phyloP scores from a whole-genome alignment of 2,797 vertebrate species.

The Yasuhikotakia modesta region DNA sequence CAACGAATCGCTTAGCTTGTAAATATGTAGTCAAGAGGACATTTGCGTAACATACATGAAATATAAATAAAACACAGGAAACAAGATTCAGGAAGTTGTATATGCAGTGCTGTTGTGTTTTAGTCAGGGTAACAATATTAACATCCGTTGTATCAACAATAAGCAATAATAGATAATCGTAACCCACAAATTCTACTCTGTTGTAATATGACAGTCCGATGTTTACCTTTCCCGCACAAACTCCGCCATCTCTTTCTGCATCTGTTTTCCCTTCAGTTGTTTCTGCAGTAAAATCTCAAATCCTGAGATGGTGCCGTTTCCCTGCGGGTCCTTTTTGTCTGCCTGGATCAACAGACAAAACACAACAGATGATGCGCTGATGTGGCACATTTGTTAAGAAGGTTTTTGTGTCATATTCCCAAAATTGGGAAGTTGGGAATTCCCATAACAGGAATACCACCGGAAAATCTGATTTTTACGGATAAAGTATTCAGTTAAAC shows the following conservation, averaged over 20 bases:
- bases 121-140: constrained; percentile 53
- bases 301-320: constrained; percentile 85
- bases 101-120: neutral
- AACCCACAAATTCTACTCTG: neutral
- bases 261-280: constrained; percentile 96
- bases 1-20: neutral
- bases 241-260: constrained; percentile 99
- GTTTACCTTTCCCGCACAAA: constrained; percentile 93
- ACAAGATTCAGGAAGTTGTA: constrained; percentile 48
- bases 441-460: neutral
- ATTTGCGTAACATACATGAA: neutral
- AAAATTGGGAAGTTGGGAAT: neutral
- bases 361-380: constrained; percentile 26
- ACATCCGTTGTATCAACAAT: neutral
- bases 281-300: constrained; percentile 97
- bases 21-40: neutral
- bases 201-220: constrained; percentile 8
- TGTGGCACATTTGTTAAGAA: constrained; percentile 24
- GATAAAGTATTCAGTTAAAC: neutral
- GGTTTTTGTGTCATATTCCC: neutral
- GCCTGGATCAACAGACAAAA: constrained; percentile 74
- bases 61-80: constrained; percentile 59
- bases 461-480: neutral
- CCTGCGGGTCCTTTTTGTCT: constrained; percentile 92
- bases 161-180: neutral